Percentiles rank a stretch among this genome's conserved stretches.
Evolutionary conservation across 2,113 vertebrate genomes (phyloP).

Genomic region (Hippocampus barbouri): DNA sequence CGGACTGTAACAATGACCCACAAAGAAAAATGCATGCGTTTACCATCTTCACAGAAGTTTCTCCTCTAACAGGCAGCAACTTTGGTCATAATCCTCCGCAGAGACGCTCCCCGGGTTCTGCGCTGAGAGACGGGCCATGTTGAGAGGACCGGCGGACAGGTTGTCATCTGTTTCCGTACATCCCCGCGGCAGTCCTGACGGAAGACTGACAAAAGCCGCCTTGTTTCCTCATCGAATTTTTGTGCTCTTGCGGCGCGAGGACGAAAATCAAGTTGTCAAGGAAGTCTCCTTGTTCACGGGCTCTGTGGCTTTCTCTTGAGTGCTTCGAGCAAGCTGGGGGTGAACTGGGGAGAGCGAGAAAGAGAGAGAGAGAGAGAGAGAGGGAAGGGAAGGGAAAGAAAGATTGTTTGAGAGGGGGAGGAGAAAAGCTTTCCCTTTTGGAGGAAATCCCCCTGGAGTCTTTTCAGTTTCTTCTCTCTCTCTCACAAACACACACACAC

Average conservation of each 20-base stretch:
- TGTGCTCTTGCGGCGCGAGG: conserved; percentile 20
- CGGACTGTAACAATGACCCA: not conserved
- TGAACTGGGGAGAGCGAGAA: not conserved
- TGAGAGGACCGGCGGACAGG: conserved; percentile 33
- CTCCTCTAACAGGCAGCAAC: conserved; percentile 34
- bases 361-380: conserved; percentile 9
- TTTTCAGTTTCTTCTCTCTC: conserved; percentile 67
- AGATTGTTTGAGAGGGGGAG: conserved; percentile 54
- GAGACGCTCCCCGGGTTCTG: conserved; percentile 31
- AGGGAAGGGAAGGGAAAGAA: conserved; percentile 16
- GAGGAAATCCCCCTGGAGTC: conserved; percentile 78
- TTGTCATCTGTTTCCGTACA: conserved; percentile 21
- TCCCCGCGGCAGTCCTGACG: conserved; percentile 38
- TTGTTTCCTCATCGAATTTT: conserved; percentile 38
- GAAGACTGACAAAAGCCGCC: conserved; percentile 30
- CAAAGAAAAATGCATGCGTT: conserved; percentile 24
- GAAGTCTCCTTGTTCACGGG: conserved; percentile 42
- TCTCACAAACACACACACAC: conserved; percentile 11
- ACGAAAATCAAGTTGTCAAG: conserved; percentile 14
- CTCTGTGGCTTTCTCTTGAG: conserved; percentile 32
- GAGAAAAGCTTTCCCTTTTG: conserved; percentile 72
- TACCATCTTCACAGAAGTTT: conserved; percentile 67
- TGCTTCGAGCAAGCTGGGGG: conserved; percentile 38
- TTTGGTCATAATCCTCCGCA: conserved; percentile 38
- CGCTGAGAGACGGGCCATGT: conserved; percentile 41